phyloP scores from a whole-genome alignment of 1,140 invertebrate genomes.

The Drosophila bifasciata region DNA sequence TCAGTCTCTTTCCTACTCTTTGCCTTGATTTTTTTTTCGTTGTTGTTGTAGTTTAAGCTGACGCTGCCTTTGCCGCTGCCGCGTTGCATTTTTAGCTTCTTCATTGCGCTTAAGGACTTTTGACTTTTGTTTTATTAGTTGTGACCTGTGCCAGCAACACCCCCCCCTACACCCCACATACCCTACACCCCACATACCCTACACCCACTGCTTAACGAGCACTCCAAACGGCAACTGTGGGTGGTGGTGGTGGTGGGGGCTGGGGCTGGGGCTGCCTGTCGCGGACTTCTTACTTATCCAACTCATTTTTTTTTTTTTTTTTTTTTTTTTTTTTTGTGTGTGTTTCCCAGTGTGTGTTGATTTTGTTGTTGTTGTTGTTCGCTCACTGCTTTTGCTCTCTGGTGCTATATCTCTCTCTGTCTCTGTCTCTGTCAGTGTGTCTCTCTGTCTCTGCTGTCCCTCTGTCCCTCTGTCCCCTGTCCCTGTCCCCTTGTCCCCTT shows the following conservation, averaged over 20 bases:
- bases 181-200: neutral
- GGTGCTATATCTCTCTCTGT: too few relatives aligned
- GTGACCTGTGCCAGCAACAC: conserved; percentile 44
- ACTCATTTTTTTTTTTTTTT: too few relatives aligned
- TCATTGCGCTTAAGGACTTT: conserved; percentile 83
- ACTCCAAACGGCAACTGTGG: neutral
- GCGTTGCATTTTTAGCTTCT: conserved; percentile 82
- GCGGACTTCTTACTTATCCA: conserved; percentile 57
- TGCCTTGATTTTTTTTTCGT: conserved; percentile 1
- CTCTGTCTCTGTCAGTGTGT: conserved; percentile 29
- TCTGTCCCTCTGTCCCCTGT: neutral
- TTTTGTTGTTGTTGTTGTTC: too few relatives aligned
- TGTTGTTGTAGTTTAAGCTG: conserved; percentile 74
- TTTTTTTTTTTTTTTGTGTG: too few relatives aligned
- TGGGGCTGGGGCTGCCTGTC: neutral
- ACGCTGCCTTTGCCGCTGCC: conserved; percentile 52
- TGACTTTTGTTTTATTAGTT: conserved; percentile 84
- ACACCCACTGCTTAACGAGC: neutral
- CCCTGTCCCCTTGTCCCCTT: neutral
- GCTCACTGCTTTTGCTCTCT: too few relatives aligned
- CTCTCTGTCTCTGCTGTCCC: too few relatives aligned
- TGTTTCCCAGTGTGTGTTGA: conserved; percentile 19
- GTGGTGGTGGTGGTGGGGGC: conserved; percentile 1
- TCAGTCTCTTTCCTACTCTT: neutral
- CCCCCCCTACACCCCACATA: neutral